Percentiles rank a stretch among this genome's conserved stretches.
Evolutionary conservation across 2,797 vertebrate genomes (phyloP).

Genomic region (Pseudomugil tenellus): DNA sequence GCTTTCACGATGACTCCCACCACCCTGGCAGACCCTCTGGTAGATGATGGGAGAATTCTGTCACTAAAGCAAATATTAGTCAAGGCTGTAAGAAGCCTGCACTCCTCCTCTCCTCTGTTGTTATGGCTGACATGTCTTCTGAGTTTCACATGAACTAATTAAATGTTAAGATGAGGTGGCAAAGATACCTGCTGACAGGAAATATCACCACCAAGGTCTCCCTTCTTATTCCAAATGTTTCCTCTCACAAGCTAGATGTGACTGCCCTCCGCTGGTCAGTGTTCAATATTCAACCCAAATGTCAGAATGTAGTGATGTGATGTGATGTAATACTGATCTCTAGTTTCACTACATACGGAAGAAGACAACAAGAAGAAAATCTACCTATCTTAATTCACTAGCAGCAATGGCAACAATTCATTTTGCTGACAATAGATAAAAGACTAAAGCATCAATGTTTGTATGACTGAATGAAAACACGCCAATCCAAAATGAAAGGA

Average conservation of each 20-base stretch:
- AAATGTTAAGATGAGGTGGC: conserved; percentile 69
- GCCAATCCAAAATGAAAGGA: neutral
- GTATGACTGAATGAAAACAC: neutral
- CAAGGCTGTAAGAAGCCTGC: conserved; percentile 58
- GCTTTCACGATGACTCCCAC: conserved; percentile 60
- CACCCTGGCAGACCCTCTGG: conserved; percentile 17
- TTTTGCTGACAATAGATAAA: neutral
- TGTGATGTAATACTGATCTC: neutral
- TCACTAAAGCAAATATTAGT: conserved; percentile 86
- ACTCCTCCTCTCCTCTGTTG: conserved; percentile 47
- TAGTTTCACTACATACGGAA: neutral
- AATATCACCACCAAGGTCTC: conserved; percentile 54
- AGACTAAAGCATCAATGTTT: neutral
- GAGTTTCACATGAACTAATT: conserved; percentile 69
- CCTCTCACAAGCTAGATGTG: conserved; percentile 2
- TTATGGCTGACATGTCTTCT: conserved; percentile 48
- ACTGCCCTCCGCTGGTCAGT: conserved; percentile 25
- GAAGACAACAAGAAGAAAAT: neutral
- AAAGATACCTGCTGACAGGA: conserved; percentile 73
- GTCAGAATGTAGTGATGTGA: neutral
- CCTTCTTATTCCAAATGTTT: conserved; percentile 48
- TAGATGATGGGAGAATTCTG: conserved; percentile 84
- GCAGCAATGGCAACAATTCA: neutral
- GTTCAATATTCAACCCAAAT: neutral
- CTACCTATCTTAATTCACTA: neutral